Evolutionary conservation across 2,888 invertebrate species (phyloP), one percentile per base, ranked within the genome.

Genomic region (Acanthosepion esculentum): DNA sequence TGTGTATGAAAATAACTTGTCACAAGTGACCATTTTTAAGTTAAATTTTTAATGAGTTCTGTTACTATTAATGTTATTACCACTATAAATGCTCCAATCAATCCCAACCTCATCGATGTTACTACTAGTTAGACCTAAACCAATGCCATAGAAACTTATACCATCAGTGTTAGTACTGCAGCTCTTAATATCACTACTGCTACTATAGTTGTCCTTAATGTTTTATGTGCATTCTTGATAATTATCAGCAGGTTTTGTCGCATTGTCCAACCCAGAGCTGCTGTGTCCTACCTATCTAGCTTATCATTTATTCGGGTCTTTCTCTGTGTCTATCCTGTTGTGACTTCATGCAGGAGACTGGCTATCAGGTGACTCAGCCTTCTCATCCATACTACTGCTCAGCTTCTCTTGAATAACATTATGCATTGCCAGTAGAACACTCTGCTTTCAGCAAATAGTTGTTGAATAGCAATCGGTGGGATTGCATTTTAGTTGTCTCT

Each of bases 381-480:
- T 78, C 78, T n/a, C 78, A n/a, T n/a, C 78, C 33, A 78, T n/a
- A 78, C 78, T n/a, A 78, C n/a, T n/a, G n/a, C 33, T n/a, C 78
- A n/a, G 78, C 78, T 78, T 78, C 78, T 78, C 78, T 78, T 78
- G 78, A 78, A 78, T 78, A 78, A 78, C 78, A 78, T 78, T 78
- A 78, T 78, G 78, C 78, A 78, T 5, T 33, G 15, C 12, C 12
- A n/a, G 78, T 78, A n/a, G n/a, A 15, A 5, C n/a, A 5, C 78
- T n/a, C 15, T 78, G n/a, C 78, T 78, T 78, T 78, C 33, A 78
- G 78, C n/a, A n/a, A 78, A n/a, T 78, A 78, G 78, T 78, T 78
- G 78, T 78, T 78, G 78, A 78, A 33, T 78, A 33, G 78, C 12
- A 78, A 78, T 78, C 5, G 8, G 6, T 78, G 20, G 59, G 59